Percentiles rank a stretch among this genome's conserved stretches.
phyloP scores from a whole-genome alignment of 2,888 invertebrate genomes.

The Entomobrya proxima region DNA sequence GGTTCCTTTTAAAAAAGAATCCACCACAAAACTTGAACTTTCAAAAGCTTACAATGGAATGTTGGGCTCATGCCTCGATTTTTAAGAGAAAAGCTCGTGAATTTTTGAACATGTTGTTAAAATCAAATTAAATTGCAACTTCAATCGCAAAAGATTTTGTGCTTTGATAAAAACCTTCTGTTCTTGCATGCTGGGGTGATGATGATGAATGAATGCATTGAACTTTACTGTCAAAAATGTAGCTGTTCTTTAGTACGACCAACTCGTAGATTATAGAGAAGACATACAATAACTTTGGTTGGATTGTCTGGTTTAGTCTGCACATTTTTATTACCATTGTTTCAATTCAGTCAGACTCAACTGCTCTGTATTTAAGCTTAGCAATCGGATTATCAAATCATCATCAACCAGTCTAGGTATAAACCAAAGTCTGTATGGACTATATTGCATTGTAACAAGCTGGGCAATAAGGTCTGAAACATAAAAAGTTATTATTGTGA shows the following conservation, averaged over 20 bases:
- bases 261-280: not conserved
- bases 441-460: too few species aligned
- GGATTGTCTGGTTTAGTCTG: not conserved
- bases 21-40: not conserved
- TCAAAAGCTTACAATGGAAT: not conserved
- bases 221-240: slow-evolving; percentile 50
- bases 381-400: too few species aligned
- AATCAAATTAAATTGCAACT: slow-evolving; percentile 1
- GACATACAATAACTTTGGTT: slow-evolving; percentile 1
- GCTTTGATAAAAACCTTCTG: slow-evolving; percentile 1
- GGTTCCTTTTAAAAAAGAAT: not conserved
- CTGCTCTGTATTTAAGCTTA: not conserved
- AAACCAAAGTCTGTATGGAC: too few species aligned
- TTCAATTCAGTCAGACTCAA: not conserved
- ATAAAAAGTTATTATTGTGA: slow-evolving; percentile 40
- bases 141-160: not conserved
- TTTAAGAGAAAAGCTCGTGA: too few species aligned
- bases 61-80: too few species aligned
- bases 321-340: not conserved
- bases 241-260: slow-evolving; percentile 8
- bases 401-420: too few species aligned
- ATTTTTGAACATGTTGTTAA: slow-evolving; percentile 23
- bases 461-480: not conserved
- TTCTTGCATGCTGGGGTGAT: not conserved
- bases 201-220: slow-evolving; percentile 61